Percentiles rank a stretch among this genome's conserved stretches.
Evolutionary conservation across 2,797 vertebrate species (phyloP).

Genomic region (Mus minutoides): DNA sequence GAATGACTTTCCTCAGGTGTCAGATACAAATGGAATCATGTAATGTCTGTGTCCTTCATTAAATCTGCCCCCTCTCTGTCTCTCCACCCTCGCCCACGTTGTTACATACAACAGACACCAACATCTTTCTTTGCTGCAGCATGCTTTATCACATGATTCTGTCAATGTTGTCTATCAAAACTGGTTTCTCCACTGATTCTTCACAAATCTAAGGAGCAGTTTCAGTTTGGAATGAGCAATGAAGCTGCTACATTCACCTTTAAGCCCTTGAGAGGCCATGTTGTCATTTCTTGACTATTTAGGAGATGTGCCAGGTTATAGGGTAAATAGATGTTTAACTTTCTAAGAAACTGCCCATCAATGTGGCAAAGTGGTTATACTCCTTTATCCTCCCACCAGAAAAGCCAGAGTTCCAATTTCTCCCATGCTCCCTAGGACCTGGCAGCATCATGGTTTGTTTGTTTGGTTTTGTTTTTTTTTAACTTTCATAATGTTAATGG

Average conservation of each 20-base stretch:
- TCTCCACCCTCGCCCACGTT: neutral
- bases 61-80: no score
- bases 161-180: neutral
- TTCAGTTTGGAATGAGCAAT: neutral
- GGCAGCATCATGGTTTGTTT: neutral
- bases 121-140: neutral
- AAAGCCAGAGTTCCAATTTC: neutral
- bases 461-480: neutral
- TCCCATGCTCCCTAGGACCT: neutral
- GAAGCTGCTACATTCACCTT: neutral
- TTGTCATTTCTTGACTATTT: constrained; percentile 35
- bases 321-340: neutral
- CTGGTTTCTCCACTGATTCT: neutral
- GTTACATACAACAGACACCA: neutral
- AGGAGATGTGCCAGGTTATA: neutral
- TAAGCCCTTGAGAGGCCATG: neutral
- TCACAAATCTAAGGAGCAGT: neutral
- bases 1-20: neutral
- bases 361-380: neutral
- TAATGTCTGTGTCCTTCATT: neutral
- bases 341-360: neutral
- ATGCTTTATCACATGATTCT: neutral
- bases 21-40: neutral
- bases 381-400: neutral
- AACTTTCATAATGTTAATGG: neutral